Conservation (phyloP, 2,888 invertebrate species). For the Hermaeophaga mercurialis region DNA sequence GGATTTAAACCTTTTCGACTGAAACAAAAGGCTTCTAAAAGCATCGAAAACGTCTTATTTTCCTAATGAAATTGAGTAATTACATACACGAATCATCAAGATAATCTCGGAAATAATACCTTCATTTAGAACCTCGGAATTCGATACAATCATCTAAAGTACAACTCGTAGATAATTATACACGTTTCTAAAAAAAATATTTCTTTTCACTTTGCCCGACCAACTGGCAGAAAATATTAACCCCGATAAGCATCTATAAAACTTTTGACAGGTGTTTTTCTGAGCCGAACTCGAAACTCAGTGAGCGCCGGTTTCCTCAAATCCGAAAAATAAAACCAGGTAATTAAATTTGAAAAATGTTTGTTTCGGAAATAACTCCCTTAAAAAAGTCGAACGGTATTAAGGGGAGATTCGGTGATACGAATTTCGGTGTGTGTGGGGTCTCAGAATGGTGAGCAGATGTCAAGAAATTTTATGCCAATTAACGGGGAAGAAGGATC, state of each 20-base stretch:
- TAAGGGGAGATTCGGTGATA: constrained; percentile 28
- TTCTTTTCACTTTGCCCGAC: constrained; percentile 20
- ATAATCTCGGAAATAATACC: constrained; percentile 18
- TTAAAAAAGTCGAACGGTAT: constrained; percentile 4
- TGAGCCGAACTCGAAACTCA: constrained; percentile 14
- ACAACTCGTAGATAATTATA: constrained; percentile 23
- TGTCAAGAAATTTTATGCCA: constrained; percentile 49
- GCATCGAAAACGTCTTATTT: constrained; percentile 10
- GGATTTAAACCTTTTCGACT: no score
- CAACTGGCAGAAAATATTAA: constrained; percentile 29
- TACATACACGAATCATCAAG: constrained; percentile 7
- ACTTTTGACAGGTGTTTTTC: constrained; percentile 21
- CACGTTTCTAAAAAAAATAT: constrained; percentile 18
- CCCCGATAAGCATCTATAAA: constrained; percentile 20
- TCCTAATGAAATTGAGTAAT: constrained; percentile 21
- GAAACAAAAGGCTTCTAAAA: no score
- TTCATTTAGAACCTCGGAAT: constrained; percentile 11
- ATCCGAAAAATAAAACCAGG: constrained; percentile 23
- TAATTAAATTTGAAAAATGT: constrained; percentile 21
- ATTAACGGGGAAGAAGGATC: constrained; percentile 43
- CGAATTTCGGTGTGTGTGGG: constrained; percentile 40
- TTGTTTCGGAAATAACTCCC: constrained; percentile 20
- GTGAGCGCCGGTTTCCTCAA: constrained; percentile 18
- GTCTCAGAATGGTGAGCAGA: constrained; percentile 48
- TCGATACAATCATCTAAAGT: constrained; percentile 17